Evolutionary conservation across 2,888 invertebrate species (phyloP), one percentile per base, ranked within the genome.

Genomic region (Nymphalis c-album): DNA sequence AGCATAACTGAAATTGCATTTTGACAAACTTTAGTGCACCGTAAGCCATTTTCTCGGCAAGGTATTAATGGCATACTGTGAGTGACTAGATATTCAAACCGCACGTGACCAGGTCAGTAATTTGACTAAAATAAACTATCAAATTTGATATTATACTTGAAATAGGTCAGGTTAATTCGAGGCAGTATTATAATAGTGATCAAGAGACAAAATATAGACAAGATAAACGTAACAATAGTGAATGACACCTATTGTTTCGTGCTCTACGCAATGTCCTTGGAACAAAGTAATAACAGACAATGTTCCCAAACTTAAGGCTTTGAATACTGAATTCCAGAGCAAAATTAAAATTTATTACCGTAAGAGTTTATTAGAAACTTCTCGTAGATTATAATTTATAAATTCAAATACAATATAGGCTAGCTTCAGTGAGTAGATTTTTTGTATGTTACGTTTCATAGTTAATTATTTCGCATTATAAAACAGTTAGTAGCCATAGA

Each of bases 221-320:
- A 66, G 55, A 61, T 51, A 46, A 66, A 47, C 31, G 65, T 60
- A 65, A 66, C 65, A 66, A 66, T 66, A 22, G 55, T 48, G 60
- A 61, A 53, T 65, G 65, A 66, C 60, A 61, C 46, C 60, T 55
- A 66, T 66, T 66, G 65, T 66, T 66, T 61, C 55, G 48, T 48
- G 55, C 55, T 61, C 60, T 40, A 61, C 65, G 35, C 47, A 66
- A 55, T 53, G 60, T 66, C 65, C 65, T 66, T 64, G 53, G 48
- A 47, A 47, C 61, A 48, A 48, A 53, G 46, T 55, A 61, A 57
- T 60, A 60, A 46, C 45, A 20, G 57, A 57, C n/a, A 31, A 57
- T 18, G 40, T 57, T 57, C 40, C 35, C n/a, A 40, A 57, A 57
- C 35, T 57, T 57, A 40, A 18, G 57, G 40, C 57, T 57, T 17